Evolutionary conservation across 2,888 invertebrate genomes (phyloP).

Genomic region (Aproaerema taeniolella): DNA sequence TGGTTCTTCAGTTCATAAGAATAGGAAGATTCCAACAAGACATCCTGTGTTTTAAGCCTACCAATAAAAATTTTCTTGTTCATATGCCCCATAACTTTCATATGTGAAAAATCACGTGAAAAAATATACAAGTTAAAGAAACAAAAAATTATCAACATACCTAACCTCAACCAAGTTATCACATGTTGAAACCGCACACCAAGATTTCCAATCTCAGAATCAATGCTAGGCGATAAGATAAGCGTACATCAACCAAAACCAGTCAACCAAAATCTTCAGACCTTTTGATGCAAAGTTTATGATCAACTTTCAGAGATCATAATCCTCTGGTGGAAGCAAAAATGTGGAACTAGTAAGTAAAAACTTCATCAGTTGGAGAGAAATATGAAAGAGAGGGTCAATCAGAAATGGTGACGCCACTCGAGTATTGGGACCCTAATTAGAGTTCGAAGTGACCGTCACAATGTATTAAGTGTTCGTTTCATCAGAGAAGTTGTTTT

Average conservation of each 20-base stretch:
- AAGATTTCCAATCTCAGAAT: slow-evolving; percentile 63
- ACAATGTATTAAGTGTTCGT: slow-evolving; percentile 65
- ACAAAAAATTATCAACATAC: slow-evolving; percentile 27
- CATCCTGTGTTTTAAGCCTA: no score
- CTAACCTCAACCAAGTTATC: slow-evolving; percentile 27
- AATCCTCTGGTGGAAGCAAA: slow-evolving; percentile 7
- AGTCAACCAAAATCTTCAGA: slow-evolving; percentile 8
- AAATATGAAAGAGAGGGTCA: no score
- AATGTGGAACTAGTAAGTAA: no score
- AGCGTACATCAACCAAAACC: slow-evolving; percentile 36
- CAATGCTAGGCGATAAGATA: slow-evolving; percentile 70
- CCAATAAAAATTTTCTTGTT: no score
- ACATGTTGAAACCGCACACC: slow-evolving; percentile 64
- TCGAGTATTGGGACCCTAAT: slow-evolving; percentile 55
- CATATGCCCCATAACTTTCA: no score
- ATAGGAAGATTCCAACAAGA: no score
- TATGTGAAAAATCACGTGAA: no score
- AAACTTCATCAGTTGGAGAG: no score
- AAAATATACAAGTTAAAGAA: no score
- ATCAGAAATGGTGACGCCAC: slow-evolving; percentile 31
- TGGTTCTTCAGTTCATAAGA: no score
- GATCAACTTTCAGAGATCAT: not conserved
- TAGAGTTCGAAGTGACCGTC: slow-evolving; percentile 72
- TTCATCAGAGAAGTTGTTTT: slow-evolving; percentile 67
- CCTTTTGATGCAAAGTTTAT: not conserved